Evolutionary conservation across 1,140 invertebrate genomes (phyloP), one percentile per base, ranked within the genome.

Genomic region (Telenomus remus): DNA sequence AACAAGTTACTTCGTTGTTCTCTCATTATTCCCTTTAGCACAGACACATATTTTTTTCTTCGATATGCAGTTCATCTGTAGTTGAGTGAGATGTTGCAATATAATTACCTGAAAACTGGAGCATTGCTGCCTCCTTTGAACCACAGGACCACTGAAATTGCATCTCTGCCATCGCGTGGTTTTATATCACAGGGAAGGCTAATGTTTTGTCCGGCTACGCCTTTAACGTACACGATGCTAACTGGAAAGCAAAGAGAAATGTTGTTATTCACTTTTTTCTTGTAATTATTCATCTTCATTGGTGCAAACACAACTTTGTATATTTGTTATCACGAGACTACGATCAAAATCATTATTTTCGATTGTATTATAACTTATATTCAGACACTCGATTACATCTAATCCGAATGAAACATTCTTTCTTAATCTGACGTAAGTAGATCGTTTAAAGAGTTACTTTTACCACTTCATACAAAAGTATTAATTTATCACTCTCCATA

Each of bases 131-230:
- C 91, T 83, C 94, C 94, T 82, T 94, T 94, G 86, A 95, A 95
- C 94, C 94, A 96, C 5, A 96, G 89, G 50, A 96, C 94, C 93
- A 96, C 95, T 54, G 94, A 93, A 44, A 95, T 93, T 3, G 91
- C 91, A 86, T 96, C 94, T 81, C 94, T 93, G 42, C 91, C 89
- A 65, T 94, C 92, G 66, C 91, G 89, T 1, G 94, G 92, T 73
- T 93, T 91, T 70, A 95, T 94, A 85, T 96, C 93, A 86, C 95
- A 96, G 5, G 95, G 95, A 47, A 96, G 88, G 65, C 91, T 91
- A 4, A 92, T 93, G 80, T 92, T 94, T 83, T 93, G 92, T 8
- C 92, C 92, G 51, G 94, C 88, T 7, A 96, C 94, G 34, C 94
- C 95, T 83, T 94, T 92, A 63, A 95, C 93, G 75, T 93, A 90